phyloP scores from a whole-genome alignment of 2,888 invertebrate species.

The Lasioglossum morio region DNA sequence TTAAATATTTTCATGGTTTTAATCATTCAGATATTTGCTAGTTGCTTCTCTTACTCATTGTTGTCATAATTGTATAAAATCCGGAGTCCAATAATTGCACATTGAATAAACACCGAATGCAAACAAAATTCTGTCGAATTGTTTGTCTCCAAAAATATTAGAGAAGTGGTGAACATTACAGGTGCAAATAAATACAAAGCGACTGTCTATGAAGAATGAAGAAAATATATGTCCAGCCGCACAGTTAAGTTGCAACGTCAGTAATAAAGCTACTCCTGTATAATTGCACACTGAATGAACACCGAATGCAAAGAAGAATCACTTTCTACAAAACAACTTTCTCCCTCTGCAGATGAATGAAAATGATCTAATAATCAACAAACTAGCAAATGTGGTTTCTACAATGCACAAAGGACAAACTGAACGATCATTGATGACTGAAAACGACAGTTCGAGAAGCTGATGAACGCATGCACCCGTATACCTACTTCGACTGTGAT shows the following conservation, averaged over 20 bases:
- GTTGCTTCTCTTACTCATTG: too few species aligned
- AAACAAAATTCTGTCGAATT: background rate
- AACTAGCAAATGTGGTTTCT: background rate
- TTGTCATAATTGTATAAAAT: too few species aligned
- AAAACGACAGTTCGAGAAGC: background rate
- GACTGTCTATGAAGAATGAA: too few species aligned
- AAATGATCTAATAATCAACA: background rate
- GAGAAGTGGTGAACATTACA: background rate
- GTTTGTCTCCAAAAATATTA: background rate
- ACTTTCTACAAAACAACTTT: background rate
- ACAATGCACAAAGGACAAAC: background rate
- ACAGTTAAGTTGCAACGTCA: background rate
- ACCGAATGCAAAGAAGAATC: background rate
- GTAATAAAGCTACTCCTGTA: background rate
- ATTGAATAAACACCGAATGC: too few species aligned
- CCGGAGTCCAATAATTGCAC: too few species aligned
- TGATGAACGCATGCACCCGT: background rate
- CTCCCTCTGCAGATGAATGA: background rate
- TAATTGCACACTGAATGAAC: background rate
- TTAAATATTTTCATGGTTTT: too few species aligned
- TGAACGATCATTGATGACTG: background rate
- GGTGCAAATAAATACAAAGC: background rate
- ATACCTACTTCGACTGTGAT: background rate
- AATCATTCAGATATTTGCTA: too few species aligned
- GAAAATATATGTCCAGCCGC: too few species aligned